Evolutionary conservation across 2,113 vertebrate genomes (phyloP).

Genomic region (Acinonyx jubatus): DNA sequence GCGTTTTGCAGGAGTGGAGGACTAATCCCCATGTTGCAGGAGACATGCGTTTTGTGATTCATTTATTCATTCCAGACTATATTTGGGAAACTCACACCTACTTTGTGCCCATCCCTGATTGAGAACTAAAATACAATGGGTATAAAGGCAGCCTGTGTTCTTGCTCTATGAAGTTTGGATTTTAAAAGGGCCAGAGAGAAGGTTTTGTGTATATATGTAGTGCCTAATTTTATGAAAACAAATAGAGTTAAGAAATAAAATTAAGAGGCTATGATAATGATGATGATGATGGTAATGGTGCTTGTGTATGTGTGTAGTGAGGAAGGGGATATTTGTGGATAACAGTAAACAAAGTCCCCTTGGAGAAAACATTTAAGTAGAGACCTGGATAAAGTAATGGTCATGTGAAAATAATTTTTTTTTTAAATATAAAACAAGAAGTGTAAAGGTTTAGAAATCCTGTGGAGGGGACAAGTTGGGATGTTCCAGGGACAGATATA

Average conservation of each 20-base stretch:
- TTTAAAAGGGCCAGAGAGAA: background rate
- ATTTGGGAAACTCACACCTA: background rate
- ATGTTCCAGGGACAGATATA: background rate
- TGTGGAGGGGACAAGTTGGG: background rate
- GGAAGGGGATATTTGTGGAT: background rate
- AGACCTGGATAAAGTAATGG: background rate
- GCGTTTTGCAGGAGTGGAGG: background rate
- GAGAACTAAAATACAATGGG: background rate
- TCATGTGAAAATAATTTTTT: background rate
- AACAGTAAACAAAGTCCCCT: background rate
- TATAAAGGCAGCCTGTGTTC: background rate
- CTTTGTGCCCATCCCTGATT: background rate
- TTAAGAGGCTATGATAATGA: background rate
- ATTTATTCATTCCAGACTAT: background rate
- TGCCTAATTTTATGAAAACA: background rate
- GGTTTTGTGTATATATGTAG: background rate
- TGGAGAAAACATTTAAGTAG: background rate
- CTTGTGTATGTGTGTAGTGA: background rate
- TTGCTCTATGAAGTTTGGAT: background rate
- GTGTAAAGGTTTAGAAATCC: background rate
- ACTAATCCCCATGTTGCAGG: background rate
- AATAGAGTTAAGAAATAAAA: background rate
- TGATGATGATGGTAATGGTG: background rate
- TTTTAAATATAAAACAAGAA: background rate
- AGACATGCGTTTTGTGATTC: background rate